Evolutionary conservation across 2,888 invertebrate species (phyloP).

Genomic region (Melanotus villosus): DNA sequence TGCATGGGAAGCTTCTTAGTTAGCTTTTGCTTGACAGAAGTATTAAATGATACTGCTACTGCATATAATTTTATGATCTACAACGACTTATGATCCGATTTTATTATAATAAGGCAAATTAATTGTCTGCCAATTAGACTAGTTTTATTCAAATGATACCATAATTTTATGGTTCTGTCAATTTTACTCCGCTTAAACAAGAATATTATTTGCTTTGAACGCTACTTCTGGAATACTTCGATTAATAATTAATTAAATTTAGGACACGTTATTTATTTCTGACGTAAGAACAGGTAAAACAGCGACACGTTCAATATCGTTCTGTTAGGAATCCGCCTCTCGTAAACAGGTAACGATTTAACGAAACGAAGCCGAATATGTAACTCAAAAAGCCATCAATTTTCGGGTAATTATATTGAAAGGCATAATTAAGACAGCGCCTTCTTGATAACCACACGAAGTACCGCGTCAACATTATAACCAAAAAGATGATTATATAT

Average conservation of each 20-base stretch:
- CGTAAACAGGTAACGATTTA: neutral
- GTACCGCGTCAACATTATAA: neutral
- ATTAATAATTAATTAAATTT: too few relatives aligned
- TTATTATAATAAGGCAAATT: slow-evolving; percentile 42
- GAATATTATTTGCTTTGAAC: too few relatives aligned
- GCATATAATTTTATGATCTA: slow-evolving; percentile 44
- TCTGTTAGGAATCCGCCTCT: neutral
- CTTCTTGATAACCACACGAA: slow-evolving; percentile 22
- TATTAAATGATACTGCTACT: slow-evolving; percentile 51
- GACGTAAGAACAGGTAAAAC: neutral
- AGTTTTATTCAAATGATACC: slow-evolving; percentile 32
- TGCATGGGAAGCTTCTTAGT: slow-evolving; percentile 51
- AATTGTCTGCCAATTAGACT: slow-evolving; percentile 49
- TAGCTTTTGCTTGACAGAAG: slow-evolving; percentile 47
- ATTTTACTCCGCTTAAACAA: neutral
- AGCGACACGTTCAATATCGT: neutral
- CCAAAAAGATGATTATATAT: slow-evolving; percentile 4
- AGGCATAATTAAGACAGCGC: slow-evolving; percentile 38
- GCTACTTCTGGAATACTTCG: neutral
- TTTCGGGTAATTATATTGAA: slow-evolving; percentile 40
- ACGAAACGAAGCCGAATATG: slow-evolving; percentile 6
- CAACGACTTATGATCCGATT: slow-evolving; percentile 38
- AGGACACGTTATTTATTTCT: neutral
- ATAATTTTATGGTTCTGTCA: slow-evolving; percentile 7
- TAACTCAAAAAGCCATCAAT: slow-evolving; percentile 38